These are phyloP conservation scores for Dipodomys spectabilis DNA, from an alignment of 2,113 vertebrate species.

Conservation along the genomic window DNA sequence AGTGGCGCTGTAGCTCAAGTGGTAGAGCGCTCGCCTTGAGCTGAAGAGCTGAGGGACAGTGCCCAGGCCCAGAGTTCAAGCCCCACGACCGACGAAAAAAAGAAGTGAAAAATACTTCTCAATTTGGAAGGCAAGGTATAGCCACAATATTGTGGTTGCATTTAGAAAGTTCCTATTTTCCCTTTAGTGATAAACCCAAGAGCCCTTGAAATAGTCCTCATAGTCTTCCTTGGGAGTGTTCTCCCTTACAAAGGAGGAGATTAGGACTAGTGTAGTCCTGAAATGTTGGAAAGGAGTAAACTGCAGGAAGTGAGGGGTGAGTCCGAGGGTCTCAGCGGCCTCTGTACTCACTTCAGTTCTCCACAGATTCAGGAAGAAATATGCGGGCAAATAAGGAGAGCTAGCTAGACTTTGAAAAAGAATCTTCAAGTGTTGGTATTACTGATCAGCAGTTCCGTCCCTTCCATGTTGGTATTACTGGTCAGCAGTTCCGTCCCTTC, in stretches of 20 bases:
- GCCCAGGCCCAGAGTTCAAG: too few relatives aligned
- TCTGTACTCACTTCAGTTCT: too few relatives aligned
- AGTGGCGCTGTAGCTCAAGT: too few relatives aligned
- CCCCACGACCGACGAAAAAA: too few relatives aligned
- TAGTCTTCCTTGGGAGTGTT: neutral
- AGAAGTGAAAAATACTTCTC: neutral
- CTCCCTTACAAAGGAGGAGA: conserved; percentile 6
- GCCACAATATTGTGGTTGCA: neutral
- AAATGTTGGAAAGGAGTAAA: neutral
- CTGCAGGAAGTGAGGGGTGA: neutral
- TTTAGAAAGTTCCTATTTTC: neutral
- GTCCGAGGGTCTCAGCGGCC: neutral
- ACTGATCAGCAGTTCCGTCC: neutral
- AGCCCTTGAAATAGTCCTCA: neutral
- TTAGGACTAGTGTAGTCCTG: neutral
- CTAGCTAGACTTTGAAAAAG: neutral
- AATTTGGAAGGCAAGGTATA: neutral
- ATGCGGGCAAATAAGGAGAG: neutral
- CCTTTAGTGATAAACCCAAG: neutral
- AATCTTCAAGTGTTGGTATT: neutral
- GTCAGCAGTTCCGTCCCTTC: neutral
- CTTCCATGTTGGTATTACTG: neutral
- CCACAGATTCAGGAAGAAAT: neutral
- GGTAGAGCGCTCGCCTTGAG: too few relatives aligned
- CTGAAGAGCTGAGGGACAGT: too few relatives aligned